Evolutionary conservation across 2,888 invertebrate species (phyloP).

Genomic region (Smittia sp.): DNA sequence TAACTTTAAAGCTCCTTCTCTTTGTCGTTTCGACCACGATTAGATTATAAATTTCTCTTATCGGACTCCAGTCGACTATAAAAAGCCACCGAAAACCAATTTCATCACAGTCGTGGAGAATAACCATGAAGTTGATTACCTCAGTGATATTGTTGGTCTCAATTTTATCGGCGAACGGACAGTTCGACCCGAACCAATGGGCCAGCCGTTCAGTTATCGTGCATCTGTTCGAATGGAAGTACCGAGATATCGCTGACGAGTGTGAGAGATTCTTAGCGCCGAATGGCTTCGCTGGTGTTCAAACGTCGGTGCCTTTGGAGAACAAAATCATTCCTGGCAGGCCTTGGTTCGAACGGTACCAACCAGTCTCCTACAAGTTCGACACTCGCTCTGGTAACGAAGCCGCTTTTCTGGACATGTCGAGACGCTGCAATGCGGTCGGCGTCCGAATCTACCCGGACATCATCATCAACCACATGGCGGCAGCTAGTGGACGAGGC

Average conservation of each 20-base stretch:
- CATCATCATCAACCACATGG: slow-evolving; percentile 75
- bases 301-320: background rate
- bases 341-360: background rate
- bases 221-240: slow-evolving; percentile 34
- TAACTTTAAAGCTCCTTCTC: too few relatives aligned
- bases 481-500: slow-evolving; percentile 66
- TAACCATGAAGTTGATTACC: background rate
- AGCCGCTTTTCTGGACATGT: background rate
- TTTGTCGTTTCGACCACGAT: too few relatives aligned
- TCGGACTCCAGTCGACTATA: too few relatives aligned
- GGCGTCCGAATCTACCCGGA: slow-evolving; percentile 66
- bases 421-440: background rate
- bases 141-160: background rate
- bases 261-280: slow-evolving; percentile 47
- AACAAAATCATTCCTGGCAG: background rate
- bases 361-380: slow-evolving; percentile 29
- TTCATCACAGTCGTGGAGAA: slow-evolving; percentile 43
- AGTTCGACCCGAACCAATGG: slow-evolving; percentile 60
- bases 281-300: slow-evolving; percentile 15
- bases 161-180: slow-evolving; percentile 49
- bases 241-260: background rate
- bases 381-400: background rate
- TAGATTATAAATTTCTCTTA: too few relatives aligned
- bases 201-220: slow-evolving; percentile 47
- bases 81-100: background rate